phyloP scores from a whole-genome alignment of 1,140 invertebrate species.

The Stenopsyche tienmushanensis region DNA sequence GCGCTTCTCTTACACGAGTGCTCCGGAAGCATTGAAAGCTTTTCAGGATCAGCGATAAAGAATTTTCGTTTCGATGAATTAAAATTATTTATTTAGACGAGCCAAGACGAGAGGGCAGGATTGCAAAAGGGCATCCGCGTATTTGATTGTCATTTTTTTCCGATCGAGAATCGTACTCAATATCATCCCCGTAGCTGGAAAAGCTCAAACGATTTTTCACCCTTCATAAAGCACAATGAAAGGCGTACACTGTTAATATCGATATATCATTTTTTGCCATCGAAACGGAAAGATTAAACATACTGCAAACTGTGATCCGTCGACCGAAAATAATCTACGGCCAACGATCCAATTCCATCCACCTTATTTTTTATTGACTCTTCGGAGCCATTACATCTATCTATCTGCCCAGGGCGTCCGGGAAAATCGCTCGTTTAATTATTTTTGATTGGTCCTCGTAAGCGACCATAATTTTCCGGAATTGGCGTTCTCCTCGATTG shows the following conservation, averaged over 20 bases:
- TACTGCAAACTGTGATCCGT: conserved; percentile 21
- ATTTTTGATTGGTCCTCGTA: conserved; percentile 36
- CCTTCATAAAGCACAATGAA: conserved; percentile 3
- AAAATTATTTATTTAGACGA: too few species aligned
- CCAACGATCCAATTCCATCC: conserved; percentile 18
- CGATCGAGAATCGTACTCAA: background rate
- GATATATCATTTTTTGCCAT: conserved; percentile 21
- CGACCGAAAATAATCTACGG: conserved; percentile 17
- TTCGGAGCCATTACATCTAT: background rate
- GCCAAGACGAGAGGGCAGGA: too few species aligned
- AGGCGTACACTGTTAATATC: conserved; percentile 9
- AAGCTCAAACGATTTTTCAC: conserved; percentile 1
- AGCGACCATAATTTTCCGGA: conserved; percentile 30
- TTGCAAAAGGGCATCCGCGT: too few species aligned
- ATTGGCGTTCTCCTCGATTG: conserved; percentile 23
- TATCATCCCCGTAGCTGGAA: background rate
- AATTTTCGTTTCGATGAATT: too few species aligned
- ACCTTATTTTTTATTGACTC: too few species aligned
- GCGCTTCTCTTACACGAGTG: too few species aligned
- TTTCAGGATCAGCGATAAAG: too few species aligned
- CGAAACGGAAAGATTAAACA: conserved; percentile 24
- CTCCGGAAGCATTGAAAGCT: too few species aligned
- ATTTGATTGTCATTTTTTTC: too few species aligned
- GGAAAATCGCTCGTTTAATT: conserved; percentile 31
- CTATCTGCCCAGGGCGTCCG: background rate